phyloP scores from a whole-genome alignment of 1,140 invertebrate species.

The Mizuhopecten yessoensis region DNA sequence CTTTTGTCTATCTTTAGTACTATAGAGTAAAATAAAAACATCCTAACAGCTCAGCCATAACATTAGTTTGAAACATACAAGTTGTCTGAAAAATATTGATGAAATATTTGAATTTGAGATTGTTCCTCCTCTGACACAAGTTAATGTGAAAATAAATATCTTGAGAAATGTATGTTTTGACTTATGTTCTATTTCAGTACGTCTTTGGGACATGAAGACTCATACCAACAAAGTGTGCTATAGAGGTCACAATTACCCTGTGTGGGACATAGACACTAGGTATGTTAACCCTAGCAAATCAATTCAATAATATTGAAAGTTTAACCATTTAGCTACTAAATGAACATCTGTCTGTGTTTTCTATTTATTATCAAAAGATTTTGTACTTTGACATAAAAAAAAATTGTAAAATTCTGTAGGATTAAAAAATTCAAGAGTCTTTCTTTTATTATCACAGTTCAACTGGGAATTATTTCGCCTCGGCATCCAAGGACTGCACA shows the following conservation, averaged over 20 bases:
- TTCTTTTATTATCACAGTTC: constrained; percentile 61
- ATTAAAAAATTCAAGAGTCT: not conserved
- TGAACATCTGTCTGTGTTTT: no score
- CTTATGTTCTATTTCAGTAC: constrained; percentile 70
- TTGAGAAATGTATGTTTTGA: no score
- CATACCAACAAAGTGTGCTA: constrained; percentile 81
- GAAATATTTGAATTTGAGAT: no score
- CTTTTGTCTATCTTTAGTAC: no score
- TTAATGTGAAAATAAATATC: no score
- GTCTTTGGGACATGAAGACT: constrained; percentile 81
- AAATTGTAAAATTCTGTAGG: not conserved
- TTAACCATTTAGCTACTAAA: no score
- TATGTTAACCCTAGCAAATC: constrained; percentile 63
- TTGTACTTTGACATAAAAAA: not conserved
- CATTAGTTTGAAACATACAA: no score
- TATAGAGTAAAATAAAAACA: no score
- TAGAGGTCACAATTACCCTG: constrained; percentile 92
- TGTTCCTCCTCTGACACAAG: no score
- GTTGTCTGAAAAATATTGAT: no score
- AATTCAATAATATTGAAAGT: no score
- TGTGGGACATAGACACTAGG: constrained; percentile 93
- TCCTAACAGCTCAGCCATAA: no score
- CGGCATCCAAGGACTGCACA: constrained; percentile 94
- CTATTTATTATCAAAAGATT: not conserved
- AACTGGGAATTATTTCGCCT: constrained; percentile 93